Conservation (phyloP, 2,113 vertebrate species). For the Megaceryle torquata region DNA sequence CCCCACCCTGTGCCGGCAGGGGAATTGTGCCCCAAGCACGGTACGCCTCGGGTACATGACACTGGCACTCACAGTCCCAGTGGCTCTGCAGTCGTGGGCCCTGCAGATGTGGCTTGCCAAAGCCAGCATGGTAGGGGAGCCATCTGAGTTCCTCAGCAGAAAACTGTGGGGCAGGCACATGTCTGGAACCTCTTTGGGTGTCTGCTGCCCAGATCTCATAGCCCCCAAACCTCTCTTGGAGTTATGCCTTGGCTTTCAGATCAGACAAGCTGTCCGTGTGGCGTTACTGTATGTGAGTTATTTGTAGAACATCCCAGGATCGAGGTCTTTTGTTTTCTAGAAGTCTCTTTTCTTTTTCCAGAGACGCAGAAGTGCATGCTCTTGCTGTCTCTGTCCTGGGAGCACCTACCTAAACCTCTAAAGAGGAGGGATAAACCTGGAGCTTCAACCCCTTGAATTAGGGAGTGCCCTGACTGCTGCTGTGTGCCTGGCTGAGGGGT, state of each 20-base stretch:
- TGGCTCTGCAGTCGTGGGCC: rapidly evolving
- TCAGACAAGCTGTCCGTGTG: neutral
- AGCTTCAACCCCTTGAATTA: neutral
- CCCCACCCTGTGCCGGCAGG: rapidly evolving
- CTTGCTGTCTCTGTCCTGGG: neutral
- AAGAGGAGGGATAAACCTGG: neutral
- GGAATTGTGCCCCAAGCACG: neutral
- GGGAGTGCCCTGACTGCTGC: neutral
- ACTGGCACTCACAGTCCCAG: neutral
- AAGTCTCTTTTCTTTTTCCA: neutral
- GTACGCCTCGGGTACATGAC: neutral
- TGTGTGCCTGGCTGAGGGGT: neutral
- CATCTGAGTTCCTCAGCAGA: neutral
- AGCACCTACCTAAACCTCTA: neutral
- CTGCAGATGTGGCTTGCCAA: neutral
- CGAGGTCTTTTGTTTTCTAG: neutral
- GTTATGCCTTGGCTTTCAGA: neutral
- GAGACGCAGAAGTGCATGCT: rapidly evolving
- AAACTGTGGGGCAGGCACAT: neutral
- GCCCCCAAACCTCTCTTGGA: neutral
- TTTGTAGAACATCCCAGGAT: neutral
- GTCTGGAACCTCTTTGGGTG: neutral
- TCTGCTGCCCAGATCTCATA: neutral
- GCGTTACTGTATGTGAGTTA: neutral
- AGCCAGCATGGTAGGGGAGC: neutral